Conservation (phyloP, 2,797 vertebrate species). For the Phyllotis vaccarum region DNA sequence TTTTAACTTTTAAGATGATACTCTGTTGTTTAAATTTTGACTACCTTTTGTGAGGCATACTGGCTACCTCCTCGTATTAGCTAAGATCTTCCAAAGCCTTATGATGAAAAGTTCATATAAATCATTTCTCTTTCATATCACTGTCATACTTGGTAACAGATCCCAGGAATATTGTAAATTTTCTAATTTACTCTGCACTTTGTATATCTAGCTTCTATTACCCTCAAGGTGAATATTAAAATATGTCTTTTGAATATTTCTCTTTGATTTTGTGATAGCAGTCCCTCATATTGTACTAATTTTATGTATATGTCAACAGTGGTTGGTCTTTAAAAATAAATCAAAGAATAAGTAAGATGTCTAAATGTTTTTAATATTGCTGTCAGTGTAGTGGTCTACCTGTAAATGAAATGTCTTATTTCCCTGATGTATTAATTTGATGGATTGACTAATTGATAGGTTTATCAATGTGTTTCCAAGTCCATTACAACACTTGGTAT, state of each 20-base stretch:
- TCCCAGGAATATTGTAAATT: constrained; percentile 82
- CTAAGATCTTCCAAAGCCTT: constrained; percentile 79
- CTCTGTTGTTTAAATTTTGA: constrained; percentile 80
- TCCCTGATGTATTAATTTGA: constrained; percentile 81
- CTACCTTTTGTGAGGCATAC: constrained; percentile 81
- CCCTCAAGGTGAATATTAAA: constrained; percentile 79
- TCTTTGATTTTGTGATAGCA: constrained; percentile 80
- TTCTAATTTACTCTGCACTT: constrained; percentile 81
- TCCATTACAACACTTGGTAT: constrained; percentile 73
- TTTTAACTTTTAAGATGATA: constrained; percentile 81
- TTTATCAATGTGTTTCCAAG: constrained; percentile 81
- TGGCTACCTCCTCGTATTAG: constrained; percentile 75
- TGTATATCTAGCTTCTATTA: constrained; percentile 79
- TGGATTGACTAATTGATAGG: constrained; percentile 80
- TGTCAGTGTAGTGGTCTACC: constrained; percentile 81
- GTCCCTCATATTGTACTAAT: constrained; percentile 80
- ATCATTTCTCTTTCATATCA: constrained; percentile 75
- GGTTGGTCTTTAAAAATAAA: constrained; percentile 85
- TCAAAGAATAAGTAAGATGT: constrained; percentile 81
- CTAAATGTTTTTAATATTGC: constrained; percentile 84
- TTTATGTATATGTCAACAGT: constrained; percentile 83
- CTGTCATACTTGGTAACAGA: constrained; percentile 76
- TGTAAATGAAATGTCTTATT: constrained; percentile 84
- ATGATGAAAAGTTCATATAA: constrained; percentile 74
- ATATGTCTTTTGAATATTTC: constrained; percentile 79